Conservation (phyloP, 1,140 invertebrate species). For the Teleopsis dalmanni region DNA sequence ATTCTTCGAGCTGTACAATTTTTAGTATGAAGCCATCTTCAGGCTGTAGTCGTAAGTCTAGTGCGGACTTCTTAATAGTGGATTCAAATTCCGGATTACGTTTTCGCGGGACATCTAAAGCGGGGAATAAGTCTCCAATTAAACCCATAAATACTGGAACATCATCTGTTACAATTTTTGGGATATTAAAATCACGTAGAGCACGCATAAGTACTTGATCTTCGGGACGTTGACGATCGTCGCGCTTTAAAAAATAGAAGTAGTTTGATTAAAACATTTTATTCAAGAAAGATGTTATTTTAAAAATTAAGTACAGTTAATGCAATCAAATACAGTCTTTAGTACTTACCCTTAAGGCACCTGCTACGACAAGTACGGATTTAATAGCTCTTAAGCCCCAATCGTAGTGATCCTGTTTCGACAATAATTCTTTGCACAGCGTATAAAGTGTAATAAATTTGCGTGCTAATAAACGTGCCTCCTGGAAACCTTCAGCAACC, state of each 20-base stretch:
- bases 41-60: slow-evolving; percentile 80
- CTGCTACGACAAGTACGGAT: slow-evolving; percentile 85
- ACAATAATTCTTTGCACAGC: slow-evolving; percentile 77
- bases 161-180: slow-evolving; percentile 88
- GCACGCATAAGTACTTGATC: slow-evolving; percentile 78
- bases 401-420: slow-evolving; percentile 92
- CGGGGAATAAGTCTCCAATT: slow-evolving; percentile 82
- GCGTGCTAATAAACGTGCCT: slow-evolving; percentile 74
- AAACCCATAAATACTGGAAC: slow-evolving; percentile 85
- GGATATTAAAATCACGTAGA: slow-evolving; percentile 85
- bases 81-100: slow-evolving; percentile 78
- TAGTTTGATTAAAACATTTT: too few relatives aligned
- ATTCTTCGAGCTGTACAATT: slow-evolving; percentile 84
- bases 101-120: slow-evolving; percentile 79
- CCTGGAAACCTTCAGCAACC: slow-evolving; percentile 86
- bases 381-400: slow-evolving; percentile 91
- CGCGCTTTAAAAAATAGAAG: slow-evolving; percentile 44
- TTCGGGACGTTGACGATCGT: slow-evolving; percentile 61
- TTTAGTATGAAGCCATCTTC: slow-evolving; percentile 70
- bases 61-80: slow-evolving; percentile 63
- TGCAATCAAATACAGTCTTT: neutral
- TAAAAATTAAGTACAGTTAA: neutral
- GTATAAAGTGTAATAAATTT: slow-evolving; percentile 90
- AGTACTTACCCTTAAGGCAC: slow-evolving; percentile 58
- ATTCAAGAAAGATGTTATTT: neutral